A percentile compares a stretch with the other conserved stretches of the same genome.
Evolutionary conservation across 2,797 vertebrate species (phyloP).

Genomic region (Gymnopithys bicolor): DNA sequence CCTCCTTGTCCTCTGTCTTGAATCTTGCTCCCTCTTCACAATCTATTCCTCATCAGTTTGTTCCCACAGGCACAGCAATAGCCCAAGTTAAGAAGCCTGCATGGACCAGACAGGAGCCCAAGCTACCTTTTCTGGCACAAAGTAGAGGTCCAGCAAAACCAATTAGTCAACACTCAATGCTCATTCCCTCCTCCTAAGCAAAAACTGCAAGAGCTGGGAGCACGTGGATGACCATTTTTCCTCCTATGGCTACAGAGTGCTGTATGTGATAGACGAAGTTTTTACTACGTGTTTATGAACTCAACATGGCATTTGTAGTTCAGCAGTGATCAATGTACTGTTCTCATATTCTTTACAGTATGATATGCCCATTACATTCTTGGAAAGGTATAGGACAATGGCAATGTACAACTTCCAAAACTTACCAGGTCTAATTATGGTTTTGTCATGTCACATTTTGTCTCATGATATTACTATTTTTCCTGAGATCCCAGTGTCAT

Average conservation of each 20-base stretch:
- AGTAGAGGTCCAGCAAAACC: background rate
- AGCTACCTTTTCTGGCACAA: background rate
- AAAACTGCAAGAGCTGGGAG: background rate
- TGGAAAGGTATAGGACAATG: background rate
- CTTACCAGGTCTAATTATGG: background rate
- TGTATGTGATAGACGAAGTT: background rate
- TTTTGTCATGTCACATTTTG: background rate
- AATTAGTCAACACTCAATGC: background rate
- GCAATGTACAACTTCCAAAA: background rate
- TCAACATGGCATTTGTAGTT: background rate
- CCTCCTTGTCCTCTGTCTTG: background rate
- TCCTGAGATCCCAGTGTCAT: background rate
- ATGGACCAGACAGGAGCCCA: background rate
- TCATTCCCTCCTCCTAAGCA: background rate
- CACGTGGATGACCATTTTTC: background rate
- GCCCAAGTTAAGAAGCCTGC: background rate
- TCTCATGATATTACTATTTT: rapidly evolving
- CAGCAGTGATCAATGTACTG: background rate
- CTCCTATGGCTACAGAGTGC: background rate
- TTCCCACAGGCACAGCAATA: background rate
- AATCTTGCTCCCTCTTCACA: background rate
- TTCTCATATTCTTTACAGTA: background rate
- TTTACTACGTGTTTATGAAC: background rate
- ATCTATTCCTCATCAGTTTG: background rate
- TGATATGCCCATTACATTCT: background rate